Percentiles rank a stretch among this genome's conserved stretches.
phyloP scores from a whole-genome alignment of 2,888 invertebrate species.

The Helicoverpa assulta region DNA sequence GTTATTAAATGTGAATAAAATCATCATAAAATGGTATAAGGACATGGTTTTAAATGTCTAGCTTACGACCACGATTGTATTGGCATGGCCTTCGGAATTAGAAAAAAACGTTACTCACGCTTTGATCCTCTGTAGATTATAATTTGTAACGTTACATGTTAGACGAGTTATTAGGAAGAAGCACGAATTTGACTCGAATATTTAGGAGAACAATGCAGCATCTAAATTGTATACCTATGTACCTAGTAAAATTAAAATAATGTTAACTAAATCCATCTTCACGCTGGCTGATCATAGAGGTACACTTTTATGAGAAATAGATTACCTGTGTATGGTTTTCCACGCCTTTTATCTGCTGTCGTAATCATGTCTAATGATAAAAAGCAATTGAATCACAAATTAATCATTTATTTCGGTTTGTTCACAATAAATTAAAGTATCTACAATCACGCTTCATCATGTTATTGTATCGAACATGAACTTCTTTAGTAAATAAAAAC shows the following conservation, averaged over 20 bases:
- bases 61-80: slow-evolving; percentile 23
- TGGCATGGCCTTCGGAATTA: slow-evolving; percentile 47
- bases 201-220: neutral
- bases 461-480: neutral
- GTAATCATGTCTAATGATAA: neutral
- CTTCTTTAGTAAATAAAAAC: too few species aligned
- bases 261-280: neutral
- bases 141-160: neutral
- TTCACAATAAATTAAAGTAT: neutral
- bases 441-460: neutral
- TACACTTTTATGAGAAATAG: slow-evolving; percentile 1
- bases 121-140: slow-evolving; percentile 19
- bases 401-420: neutral
- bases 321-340: neutral
- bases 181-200: slow-evolving; percentile 17
- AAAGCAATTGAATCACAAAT: neutral
- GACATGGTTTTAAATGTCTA: slow-evolving; percentile 9
- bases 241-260: neutral
- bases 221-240: too few species aligned
- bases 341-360: neutral
- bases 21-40: neutral
- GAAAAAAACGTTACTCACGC: slow-evolving; percentile 32
- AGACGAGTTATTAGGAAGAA: slow-evolving; percentile 9
- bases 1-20: slow-evolving; percentile 13
- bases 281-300: neutral